Percentiles rank a stretch among this genome's conserved stretches.
These are phyloP conservation scores for Cercopithecus petaurista DNA, from an alignment of 2,797 vertebrate species.

Conservation along the genomic window DNA sequence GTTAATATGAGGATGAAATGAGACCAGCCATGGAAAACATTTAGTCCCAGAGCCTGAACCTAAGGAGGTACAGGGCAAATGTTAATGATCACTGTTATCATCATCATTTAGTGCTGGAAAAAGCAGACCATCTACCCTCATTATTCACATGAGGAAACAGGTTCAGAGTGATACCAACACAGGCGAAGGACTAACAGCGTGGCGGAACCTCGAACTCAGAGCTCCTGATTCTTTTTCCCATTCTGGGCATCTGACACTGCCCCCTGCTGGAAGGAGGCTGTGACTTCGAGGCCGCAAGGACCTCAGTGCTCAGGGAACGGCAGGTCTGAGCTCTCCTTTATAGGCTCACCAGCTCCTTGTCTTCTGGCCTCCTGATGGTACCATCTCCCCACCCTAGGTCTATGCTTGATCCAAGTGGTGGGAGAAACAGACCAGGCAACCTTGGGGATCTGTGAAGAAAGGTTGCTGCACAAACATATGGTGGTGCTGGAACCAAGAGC, in stretches of 20 bases:
- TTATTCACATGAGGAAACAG: neutral
- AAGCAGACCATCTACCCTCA: neutral
- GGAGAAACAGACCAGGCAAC: neutral
- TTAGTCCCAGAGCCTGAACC: neutral
- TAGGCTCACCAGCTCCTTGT: neutral
- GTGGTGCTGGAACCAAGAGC: neutral
- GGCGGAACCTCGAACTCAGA: neutral
- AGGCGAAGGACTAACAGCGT: neutral
- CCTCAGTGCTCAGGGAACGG: neutral
- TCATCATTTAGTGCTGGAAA: neutral
- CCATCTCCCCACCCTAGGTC: neutral
- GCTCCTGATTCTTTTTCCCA: neutral
- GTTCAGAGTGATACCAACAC: neutral
- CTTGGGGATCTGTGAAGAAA: neutral
- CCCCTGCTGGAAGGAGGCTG: conserved; percentile 33
- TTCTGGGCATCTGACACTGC: neutral
- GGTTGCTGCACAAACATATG: neutral
- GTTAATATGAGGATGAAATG: neutral
- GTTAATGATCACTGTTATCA: neutral
- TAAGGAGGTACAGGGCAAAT: neutral
- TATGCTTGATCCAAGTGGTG: neutral
- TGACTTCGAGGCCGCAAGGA: neutral
- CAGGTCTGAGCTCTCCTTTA: neutral
- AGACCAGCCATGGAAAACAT: neutral
- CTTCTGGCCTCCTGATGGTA: neutral